These are phyloP conservation scores for Parotia lawesii DNA, from an alignment of 2,113 vertebrate genomes.

Conservation along the genomic window DNA sequence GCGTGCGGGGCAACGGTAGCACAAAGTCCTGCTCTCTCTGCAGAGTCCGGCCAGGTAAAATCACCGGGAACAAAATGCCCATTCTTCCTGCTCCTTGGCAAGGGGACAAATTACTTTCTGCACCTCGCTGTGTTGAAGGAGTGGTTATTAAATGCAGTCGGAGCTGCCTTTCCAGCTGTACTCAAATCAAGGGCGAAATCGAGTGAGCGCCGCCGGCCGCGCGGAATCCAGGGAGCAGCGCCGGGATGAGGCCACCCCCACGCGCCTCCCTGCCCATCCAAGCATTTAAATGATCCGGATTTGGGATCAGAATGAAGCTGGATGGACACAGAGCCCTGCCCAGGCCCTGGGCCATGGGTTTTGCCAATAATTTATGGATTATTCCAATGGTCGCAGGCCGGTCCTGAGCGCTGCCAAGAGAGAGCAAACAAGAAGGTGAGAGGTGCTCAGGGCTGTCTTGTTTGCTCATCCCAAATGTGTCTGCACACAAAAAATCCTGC, in stretches of 20 bases:
- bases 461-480: neutral
- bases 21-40: conserved; percentile 53
- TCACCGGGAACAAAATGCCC: conserved; percentile 78
- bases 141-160: conserved; percentile 66
- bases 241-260: neutral
- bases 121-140: conserved; percentile 73
- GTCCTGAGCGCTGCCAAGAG: neutral
- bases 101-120: conserved; percentile 78
- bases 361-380: neutral
- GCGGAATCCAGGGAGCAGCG: neutral
- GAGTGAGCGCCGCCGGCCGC: neutral
- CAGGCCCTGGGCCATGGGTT: accelerated
- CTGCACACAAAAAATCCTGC: accelerated
- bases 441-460: neutral
- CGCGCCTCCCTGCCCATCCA: neutral
- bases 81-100: conserved; percentile 79
- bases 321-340: neutral
- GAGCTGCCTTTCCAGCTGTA: conserved; percentile 69
- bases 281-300: neutral
- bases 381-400: neutral
- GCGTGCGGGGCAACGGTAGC: conserved; percentile 68
- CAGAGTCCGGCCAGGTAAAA: conserved; percentile 76
- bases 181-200: conserved; percentile 54
- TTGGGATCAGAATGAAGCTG: neutral
- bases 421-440: neutral